Evolutionary conservation across 1,140 invertebrate species (phyloP), one percentile per base, ranked within the genome.

Genomic region (Bombus sibiricus): DNA sequence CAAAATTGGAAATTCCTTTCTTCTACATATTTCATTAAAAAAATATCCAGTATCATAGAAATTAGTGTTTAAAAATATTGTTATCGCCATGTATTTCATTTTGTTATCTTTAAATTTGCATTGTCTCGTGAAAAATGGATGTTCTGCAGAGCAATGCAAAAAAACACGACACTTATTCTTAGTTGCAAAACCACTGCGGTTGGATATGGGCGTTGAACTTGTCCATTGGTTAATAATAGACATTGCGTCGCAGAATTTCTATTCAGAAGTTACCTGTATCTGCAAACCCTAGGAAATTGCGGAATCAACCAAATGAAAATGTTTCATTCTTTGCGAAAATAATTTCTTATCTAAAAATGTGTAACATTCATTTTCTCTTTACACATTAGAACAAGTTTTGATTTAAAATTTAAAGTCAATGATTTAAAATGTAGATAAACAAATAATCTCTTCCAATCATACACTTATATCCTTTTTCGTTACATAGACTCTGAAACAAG

Each of bases 161-260:
- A 66, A 10, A 68, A 53, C 73, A 34, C 25, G 41, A 66, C 34
- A 75, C 64, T 76, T 84, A 84, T 84, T 79, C 66, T 84, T 59
- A 62, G 75, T 79, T 84, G 82, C 53, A 84, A 79, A 79, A 79
- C 66, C 59, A 72, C 72, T 12, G n/a, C 82, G 64, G n/a, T 83
- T 83, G 64, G 47, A 62, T 71, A 79, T 79, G 76, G 76, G 66
- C 75, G 82, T 84, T 84, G 76, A 84, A 79, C 82, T 84, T 84
- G 74, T 25, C 37, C 82, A 78, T 78, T 41, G 64, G 82, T 69
- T 84, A 84, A 84, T 39, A 84, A 84, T 84, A 84, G 82, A 84
- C 75, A n/a, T n/a, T 71, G 53, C 64, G 37, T 68, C 32, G 74
- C 39, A 25, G 68, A 41, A 25, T 47, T 32, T 71, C 74, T 78